Percentiles rank a stretch among this genome's conserved stretches.
Evolutionary conservation across 2,797 vertebrate species (phyloP).

Genomic region (Stomatorhinus walkeri): DNA sequence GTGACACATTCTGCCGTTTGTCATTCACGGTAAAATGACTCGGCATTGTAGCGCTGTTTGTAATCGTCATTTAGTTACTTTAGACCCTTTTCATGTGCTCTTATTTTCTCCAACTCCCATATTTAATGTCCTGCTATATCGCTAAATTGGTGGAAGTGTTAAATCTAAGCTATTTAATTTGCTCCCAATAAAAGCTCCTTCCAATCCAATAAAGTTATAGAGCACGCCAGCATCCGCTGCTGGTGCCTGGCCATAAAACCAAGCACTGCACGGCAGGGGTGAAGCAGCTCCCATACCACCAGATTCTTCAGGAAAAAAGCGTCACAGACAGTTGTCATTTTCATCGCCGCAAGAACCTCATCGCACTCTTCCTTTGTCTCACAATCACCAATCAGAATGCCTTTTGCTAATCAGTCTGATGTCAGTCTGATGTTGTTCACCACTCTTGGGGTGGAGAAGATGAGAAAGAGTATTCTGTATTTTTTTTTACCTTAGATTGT

Average conservation of each 20-base stretch:
- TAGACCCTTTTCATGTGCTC: background rate
- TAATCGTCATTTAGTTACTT: background rate
- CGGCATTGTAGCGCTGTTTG: background rate
- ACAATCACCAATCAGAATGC: background rate
- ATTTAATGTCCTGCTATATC: background rate
- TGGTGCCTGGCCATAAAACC: background rate
- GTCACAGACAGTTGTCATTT: background rate
- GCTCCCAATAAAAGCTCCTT: background rate
- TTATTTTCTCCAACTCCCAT: background rate
- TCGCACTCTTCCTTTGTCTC: background rate
- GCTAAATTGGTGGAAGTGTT: background rate
- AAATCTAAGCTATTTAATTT: background rate
- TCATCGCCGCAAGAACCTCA: background rate
- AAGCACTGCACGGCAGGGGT: background rate
- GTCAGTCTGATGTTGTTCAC: background rate
- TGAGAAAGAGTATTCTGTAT: background rate
- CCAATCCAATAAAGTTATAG: background rate
- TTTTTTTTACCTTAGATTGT: background rate
- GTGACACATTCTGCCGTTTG: background rate
- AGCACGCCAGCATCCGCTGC: background rate
- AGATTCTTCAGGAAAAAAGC: background rate
- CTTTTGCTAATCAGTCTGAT: background rate
- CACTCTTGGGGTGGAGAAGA: background rate
- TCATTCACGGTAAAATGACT: background rate
- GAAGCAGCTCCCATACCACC: background rate